These are phyloP conservation scores for Festucalex cinctus DNA, from an alignment of 2,113 vertebrate genomes.

Conservation along the genomic window DNA sequence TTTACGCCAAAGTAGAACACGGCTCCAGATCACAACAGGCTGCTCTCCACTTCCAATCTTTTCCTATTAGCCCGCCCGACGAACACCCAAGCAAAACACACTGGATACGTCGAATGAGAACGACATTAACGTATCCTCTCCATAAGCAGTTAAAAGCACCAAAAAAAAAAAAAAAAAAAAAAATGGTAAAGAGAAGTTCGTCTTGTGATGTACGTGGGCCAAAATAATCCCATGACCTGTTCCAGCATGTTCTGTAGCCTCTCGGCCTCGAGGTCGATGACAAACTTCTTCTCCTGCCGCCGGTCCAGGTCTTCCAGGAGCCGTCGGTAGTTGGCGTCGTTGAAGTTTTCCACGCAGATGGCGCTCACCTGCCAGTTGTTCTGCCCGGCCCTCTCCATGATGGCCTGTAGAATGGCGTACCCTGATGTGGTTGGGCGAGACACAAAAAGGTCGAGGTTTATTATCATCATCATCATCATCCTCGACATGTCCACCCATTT, in stretches of 20 bases:
- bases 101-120: background rate
- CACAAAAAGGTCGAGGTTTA: background rate
- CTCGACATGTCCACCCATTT: too few relatives aligned
- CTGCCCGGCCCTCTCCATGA: slow-evolving; percentile 98
- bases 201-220: too few relatives aligned
- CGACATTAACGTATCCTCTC: background rate
- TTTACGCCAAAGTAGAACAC: slow-evolving; percentile 35
- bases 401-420: slow-evolving; percentile 97
- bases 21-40: slow-evolving; percentile 42
- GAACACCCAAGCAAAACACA: background rate
- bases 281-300: slow-evolving; percentile 97
- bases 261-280: slow-evolving; percentile 97
- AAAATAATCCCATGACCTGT: slow-evolving; percentile 79
- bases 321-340: slow-evolving; percentile 91
- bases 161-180: background rate
- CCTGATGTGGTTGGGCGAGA: slow-evolving; percentile 64
- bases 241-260: slow-evolving; percentile 96
- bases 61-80: slow-evolving; percentile 36
- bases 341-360: slow-evolving; percentile 98
- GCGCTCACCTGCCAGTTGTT: slow-evolving; percentile 99
- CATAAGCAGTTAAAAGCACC: background rate
- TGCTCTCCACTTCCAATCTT: slow-evolving; percentile 35
- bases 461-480: background rate
- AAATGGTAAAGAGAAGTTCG: too few relatives aligned
- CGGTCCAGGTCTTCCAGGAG: slow-evolving; percentile 96